Evolutionary conservation across 2,888 invertebrate species (phyloP).

Genomic region (Rotaria magnacalcarata): DNA sequence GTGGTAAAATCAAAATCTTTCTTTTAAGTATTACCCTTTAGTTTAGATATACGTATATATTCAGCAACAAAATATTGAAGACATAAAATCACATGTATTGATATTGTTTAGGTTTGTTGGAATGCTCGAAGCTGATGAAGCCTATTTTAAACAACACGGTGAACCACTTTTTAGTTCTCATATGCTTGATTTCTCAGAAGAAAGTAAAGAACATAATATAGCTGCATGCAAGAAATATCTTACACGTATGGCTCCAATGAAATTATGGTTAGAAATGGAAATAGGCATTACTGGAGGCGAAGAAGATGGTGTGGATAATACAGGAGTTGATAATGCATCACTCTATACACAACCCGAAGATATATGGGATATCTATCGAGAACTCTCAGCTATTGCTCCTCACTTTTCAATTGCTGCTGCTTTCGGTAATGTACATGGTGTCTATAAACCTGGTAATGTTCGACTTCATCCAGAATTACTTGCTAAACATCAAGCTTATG

Average conservation of each 20-base stretch:
- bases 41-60: too few species aligned
- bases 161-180: constrained; percentile 16
- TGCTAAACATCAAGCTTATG: constrained; percentile 10
- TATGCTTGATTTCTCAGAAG: constrained; percentile 28
- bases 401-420: background rate
- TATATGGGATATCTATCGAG: background rate
- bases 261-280: constrained; percentile 10
- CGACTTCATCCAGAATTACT: background rate
- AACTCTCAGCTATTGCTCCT: background rate
- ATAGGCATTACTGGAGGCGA: background rate
- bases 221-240: background rate
- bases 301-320: constrained; percentile 8
- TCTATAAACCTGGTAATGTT: background rate
- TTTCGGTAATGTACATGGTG: background rate
- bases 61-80: too few species aligned
- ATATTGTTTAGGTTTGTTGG: background rate
- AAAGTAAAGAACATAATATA: background rate
- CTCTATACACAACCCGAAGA: constrained; percentile 17
- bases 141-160: constrained; percentile 30
- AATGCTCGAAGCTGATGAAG: constrained; percentile 31
- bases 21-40: too few species aligned
- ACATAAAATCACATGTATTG: too few species aligned
- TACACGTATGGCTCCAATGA: constrained; percentile 19
- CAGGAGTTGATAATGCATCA: background rate
- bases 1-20: too few species aligned